Percentiles rank a stretch among this genome's conserved stretches.
Conservation (phyloP, 2,888 invertebrate species). For the Nephrotoma appendiculata region DNA sequence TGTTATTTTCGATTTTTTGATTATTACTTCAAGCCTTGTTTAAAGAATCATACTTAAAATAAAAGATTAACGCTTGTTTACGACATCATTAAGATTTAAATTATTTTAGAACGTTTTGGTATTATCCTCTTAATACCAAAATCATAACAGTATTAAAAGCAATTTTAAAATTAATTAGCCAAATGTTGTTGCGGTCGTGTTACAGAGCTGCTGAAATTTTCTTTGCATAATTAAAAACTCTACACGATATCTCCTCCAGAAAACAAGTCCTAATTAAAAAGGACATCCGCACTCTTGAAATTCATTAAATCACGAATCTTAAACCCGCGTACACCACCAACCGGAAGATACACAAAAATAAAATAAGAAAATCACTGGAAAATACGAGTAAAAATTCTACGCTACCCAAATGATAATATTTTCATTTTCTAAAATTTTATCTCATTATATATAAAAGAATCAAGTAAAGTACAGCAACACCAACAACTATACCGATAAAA, state of each 20-base stretch:
- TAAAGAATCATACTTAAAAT: too few species aligned
- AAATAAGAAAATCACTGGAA: not conserved
- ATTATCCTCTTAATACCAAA: too few species aligned
- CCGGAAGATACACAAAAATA: not conserved
- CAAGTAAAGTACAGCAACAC: not conserved
- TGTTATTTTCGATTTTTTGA: too few species aligned
- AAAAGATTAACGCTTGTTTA: too few species aligned
- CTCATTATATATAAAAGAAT: not conserved
- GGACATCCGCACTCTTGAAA: not conserved
- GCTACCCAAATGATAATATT: not conserved
- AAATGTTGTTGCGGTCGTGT: too few species aligned
- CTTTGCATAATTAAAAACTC: too few species aligned
- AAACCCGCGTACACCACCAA: not conserved
- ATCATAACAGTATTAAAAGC: too few species aligned
- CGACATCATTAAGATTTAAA: too few species aligned
- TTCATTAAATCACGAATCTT: not conserved
- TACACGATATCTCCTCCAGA: not conserved
- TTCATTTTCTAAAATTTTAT: not conserved
- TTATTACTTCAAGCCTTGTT: too few species aligned
- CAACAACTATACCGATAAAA: not conserved
- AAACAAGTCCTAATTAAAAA: not conserved
- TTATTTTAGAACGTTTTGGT: too few species aligned
- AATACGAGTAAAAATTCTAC: not conserved
- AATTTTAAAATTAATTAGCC: too few species aligned
- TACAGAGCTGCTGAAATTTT: too few species aligned